Percentiles rank a stretch among this genome's conserved stretches.
These are phyloP conservation scores for Taxidea taxus DNA, from an alignment of 2,113 vertebrate species.

Conservation along the genomic window DNA sequence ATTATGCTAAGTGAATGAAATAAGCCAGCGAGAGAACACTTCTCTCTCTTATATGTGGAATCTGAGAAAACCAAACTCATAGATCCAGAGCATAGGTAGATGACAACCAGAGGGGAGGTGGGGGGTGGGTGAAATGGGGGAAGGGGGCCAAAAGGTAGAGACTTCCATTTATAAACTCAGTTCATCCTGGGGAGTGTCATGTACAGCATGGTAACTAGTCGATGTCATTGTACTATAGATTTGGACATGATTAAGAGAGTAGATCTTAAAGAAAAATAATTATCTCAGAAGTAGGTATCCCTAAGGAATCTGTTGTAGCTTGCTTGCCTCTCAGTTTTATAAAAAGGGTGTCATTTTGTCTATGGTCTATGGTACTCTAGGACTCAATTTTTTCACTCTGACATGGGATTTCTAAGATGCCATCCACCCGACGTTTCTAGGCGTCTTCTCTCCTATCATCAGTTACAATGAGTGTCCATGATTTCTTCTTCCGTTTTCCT, in stretches of 20 bases:
- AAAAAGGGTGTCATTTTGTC: not conserved
- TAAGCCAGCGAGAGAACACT: not conserved
- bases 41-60: not conserved
- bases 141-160: not conserved
- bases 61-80: not conserved
- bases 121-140: not conserved
- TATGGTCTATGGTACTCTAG: not conserved
- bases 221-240: not conserved
- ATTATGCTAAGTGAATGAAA: not conserved
- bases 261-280: not conserved
- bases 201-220: not conserved
- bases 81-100: not conserved
- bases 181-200: not conserved
- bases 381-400: not conserved
- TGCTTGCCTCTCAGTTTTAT: not conserved
- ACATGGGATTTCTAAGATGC: no score
- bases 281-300: not conserved
- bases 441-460: not conserved
- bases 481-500: not conserved
- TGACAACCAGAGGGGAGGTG: not conserved
- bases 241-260: not conserved
- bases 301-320: not conserved
- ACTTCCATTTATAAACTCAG: not conserved
- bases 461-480: no score
- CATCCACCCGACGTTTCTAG: not conserved